phyloP scores from a whole-genome alignment of 2,797 vertebrate genomes.

The Crax fasciolata region DNA sequence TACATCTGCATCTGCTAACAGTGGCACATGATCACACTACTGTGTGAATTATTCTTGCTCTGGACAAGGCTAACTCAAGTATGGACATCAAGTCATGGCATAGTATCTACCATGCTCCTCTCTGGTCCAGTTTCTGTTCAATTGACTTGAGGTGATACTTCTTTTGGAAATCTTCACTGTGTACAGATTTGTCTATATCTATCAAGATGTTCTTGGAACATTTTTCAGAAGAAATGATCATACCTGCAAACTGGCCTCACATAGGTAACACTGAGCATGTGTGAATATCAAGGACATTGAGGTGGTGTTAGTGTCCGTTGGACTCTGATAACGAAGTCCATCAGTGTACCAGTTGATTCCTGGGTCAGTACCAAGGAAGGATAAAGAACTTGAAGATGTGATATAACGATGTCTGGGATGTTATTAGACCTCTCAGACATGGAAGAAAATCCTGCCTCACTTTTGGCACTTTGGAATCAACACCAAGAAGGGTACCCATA shows the following conservation, averaged over 20 bases:
- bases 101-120: conserved; percentile 46
- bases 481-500: conserved; percentile 68
- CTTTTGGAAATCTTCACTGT: conserved; percentile 53
- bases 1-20: conserved; percentile 58
- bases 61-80: conserved; percentile 66
- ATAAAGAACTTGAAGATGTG: conserved; percentile 70
- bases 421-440: conserved; percentile 60
- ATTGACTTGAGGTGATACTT: conserved; percentile 54
- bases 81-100: conserved; percentile 56
- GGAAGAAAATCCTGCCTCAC: conserved; percentile 74
- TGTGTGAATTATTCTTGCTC: conserved; percentile 67
- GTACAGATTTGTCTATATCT: conserved; percentile 51
- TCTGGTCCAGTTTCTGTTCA: conserved; percentile 61
- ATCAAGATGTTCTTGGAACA: conserved; percentile 65
- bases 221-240: conserved; percentile 65
- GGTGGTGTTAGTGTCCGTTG: conserved; percentile 67
- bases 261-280: conserved; percentile 54
- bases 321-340: conserved; percentile 62
- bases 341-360: conserved; percentile 63
- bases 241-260: conserved; percentile 56
- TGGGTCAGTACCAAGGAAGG: conserved; percentile 70
- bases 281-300: conserved; percentile 63
- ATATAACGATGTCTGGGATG: conserved; percentile 53
- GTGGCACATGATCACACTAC: conserved; percentile 66
- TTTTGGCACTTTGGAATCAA: conserved; percentile 74